phyloP scores from a whole-genome alignment of 2,797 vertebrate species.

The Alcedo atthis region DNA sequence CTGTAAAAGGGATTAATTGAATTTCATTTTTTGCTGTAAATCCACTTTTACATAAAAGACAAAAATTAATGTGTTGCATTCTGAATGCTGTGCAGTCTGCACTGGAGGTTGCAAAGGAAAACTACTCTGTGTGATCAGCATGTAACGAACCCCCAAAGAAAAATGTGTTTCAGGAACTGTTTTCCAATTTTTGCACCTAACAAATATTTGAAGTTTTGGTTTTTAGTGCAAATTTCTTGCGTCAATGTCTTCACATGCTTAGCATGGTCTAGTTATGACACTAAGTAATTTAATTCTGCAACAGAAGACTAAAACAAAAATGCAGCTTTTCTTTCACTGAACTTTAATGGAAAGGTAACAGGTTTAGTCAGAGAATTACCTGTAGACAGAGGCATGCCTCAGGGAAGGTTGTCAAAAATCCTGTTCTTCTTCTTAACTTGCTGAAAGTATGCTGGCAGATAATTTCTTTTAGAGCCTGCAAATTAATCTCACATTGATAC shows the following conservation, averaged over 20 bases:
- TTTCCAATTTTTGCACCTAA: not conserved
- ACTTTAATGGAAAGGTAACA: not conserved
- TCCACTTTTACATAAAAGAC: slow-evolving; percentile 26
- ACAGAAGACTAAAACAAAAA: not conserved
- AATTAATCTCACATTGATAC: not conserved
- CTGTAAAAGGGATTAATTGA: slow-evolving; percentile 39
- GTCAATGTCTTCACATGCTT: not conserved
- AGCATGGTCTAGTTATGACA: not conserved
- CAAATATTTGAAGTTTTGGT: not conserved
- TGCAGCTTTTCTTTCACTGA: not conserved
- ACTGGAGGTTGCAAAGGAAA: not conserved
- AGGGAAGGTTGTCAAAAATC: slow-evolving; percentile 10
- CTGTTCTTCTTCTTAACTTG: not conserved
- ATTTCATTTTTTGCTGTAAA: slow-evolving; percentile 46
- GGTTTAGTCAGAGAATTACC: not conserved
- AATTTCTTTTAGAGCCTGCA: not conserved
- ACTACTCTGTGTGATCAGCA: not conserved
- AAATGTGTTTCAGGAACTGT: not conserved
- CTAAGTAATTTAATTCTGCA: not conserved
- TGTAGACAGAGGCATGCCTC: not conserved
- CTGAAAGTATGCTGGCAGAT: not conserved
- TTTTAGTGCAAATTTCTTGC: not conserved
- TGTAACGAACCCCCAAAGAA: not conserved
- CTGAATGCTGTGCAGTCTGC: not conserved
- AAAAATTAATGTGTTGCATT: slow-evolving; percentile 27